These are phyloP conservation scores for Lepas anatifera DNA, from an alignment of 2,888 invertebrate genomes.

Conservation along the genomic window DNA sequence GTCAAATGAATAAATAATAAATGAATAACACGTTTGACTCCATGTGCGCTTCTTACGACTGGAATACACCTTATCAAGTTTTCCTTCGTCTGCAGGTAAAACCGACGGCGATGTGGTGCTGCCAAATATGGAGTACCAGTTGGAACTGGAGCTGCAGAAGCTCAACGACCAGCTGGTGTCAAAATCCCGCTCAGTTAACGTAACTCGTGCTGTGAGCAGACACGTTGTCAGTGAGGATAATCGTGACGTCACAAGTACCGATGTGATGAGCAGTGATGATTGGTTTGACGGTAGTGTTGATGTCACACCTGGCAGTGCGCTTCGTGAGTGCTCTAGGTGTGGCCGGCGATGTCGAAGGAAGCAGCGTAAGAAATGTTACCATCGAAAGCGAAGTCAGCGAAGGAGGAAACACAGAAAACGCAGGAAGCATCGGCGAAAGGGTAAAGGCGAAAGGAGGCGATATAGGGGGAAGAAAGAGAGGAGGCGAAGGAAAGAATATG, in stretches of 20 bases:
- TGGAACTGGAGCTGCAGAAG: conserved; percentile 42
- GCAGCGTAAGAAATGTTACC: neutral
- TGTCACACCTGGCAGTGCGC: neutral
- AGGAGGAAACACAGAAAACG: neutral
- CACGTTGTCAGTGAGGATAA: neutral
- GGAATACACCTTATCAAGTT: too few relatives aligned
- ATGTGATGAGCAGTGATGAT: neutral
- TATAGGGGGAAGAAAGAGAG: conserved; percentile 45
- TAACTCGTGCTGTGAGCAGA: neutral
- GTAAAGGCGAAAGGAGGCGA: too few relatives aligned
- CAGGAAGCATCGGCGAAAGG: neutral
- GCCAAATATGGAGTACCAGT: conserved; percentile 44
- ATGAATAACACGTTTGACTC: too few relatives aligned
- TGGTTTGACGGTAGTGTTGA: neutral
- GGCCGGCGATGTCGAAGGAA: neutral
- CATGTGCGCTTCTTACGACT: too few relatives aligned
- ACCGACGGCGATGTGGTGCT: conserved; percentile 76
- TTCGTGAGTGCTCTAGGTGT: neutral
- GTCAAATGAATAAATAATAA: too few relatives aligned
- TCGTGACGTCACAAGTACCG: neutral
- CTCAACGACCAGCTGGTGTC: neutral
- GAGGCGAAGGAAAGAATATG: conserved; percentile 52
- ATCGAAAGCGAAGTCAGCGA: neutral
- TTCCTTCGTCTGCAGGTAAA: conserved; percentile 53
- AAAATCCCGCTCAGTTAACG: too few relatives aligned